These are phyloP conservation scores for Leptoteleia sp. DNA, from an alignment of 1,140 invertebrate species.

Conservation along the genomic window DNA sequence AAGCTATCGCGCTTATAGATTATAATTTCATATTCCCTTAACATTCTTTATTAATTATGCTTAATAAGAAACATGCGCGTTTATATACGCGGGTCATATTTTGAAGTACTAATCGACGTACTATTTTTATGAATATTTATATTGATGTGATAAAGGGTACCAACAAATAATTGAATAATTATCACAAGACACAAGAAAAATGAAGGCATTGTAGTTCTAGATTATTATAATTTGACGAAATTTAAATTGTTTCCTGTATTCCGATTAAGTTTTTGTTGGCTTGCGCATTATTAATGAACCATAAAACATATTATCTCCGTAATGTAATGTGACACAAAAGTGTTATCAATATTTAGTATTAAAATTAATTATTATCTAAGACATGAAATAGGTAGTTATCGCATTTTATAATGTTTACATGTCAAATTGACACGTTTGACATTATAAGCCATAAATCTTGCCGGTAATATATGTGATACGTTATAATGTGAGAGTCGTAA, in stretches of 20 bases:
- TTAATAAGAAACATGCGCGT: not conserved
- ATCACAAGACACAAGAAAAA: too few relatives aligned
- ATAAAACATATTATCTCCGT: too few relatives aligned
- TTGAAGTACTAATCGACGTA: not conserved
- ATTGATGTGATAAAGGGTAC: too few relatives aligned
- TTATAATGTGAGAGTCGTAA: slow-evolving; percentile 3
- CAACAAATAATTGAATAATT: too few relatives aligned
- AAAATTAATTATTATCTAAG: slow-evolving; percentile 14
- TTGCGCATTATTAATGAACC: too few relatives aligned
- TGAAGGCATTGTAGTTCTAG: too few relatives aligned
- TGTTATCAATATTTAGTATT: slow-evolving; percentile 4
- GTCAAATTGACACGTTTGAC: not conserved
- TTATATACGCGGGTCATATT: too few relatives aligned
- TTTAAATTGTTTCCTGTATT: too few relatives aligned
- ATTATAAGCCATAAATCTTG: too few relatives aligned
- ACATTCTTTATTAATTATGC: slow-evolving; percentile 20
- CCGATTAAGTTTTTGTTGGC: too few relatives aligned
- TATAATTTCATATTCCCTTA: slow-evolving; percentile 16
- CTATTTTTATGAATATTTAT: not conserved
- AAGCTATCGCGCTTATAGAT: slow-evolving; percentile 9
- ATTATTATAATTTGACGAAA: too few relatives aligned
- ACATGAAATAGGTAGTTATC: slow-evolving; percentile 8
- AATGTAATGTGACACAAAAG: too few relatives aligned
- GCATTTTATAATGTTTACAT: slow-evolving; percentile 22
- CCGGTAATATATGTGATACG: not conserved